A percentile compares a stretch with the other conserved stretches of the same genome.
Conservation (phyloP, 2,888 invertebrate genomes). For the Camponotus fellah region DNA sequence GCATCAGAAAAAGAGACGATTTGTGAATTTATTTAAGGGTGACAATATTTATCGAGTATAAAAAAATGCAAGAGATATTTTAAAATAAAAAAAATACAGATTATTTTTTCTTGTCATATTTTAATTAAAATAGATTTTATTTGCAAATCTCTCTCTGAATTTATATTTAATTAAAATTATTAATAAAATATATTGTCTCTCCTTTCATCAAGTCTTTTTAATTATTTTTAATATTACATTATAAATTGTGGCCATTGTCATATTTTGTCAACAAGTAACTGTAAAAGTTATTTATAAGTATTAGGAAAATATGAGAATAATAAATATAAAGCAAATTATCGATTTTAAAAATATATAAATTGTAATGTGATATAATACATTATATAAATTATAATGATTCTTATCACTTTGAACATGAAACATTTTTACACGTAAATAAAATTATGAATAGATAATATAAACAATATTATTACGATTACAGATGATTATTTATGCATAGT, state of each 20-base stretch:
- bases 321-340: not conserved
- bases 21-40: constrained; percentile 19
- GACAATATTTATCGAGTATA: not conserved
- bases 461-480: not conserved
- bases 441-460: not conserved
- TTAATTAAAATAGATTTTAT: not conserved
- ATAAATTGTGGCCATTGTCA: not conserved
- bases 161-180: not conserved
- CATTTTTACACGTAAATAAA: not conserved
- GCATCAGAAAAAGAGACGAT: constrained; percentile 7
- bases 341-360: not conserved
- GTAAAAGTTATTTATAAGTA: not conserved
- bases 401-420: not conserved
- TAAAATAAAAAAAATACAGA: not conserved
- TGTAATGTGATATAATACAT: not conserved
- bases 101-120: not conserved
- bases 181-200: not conserved
- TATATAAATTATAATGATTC: not conserved
- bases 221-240: not conserved
- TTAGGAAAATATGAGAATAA: not conserved
- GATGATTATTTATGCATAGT: not conserved
- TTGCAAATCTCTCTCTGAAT: not conserved
- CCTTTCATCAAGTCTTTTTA: not conserved
- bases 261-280: not conserved
- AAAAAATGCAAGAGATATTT: not conserved